Conservation (phyloP, 2,113 vertebrate species). For the Manacus vitellinus region DNA sequence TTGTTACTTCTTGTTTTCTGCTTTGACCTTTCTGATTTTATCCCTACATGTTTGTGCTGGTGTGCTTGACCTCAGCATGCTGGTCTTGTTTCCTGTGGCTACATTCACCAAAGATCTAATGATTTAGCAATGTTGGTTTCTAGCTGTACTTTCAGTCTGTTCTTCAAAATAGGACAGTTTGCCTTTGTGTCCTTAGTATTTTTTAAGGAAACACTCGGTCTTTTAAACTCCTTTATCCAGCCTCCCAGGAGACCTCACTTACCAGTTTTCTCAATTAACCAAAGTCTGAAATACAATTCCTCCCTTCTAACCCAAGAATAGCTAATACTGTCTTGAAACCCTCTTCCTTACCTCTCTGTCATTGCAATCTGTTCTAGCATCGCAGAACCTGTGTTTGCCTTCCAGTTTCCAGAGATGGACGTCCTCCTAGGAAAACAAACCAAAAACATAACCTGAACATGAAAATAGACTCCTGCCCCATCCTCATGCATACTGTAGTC, state of each 20-base stretch:
- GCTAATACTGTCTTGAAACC: not conserved
- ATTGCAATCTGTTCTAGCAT: slow-evolving; percentile 98
- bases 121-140: slow-evolving; percentile 9
- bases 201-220: not conserved
- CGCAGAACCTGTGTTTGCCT: slow-evolving; percentile 96
- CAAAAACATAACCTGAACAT: not conserved
- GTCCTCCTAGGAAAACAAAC: slow-evolving; percentile 87
- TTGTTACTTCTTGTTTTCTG: slow-evolving; percentile 39
- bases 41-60: slow-evolving; percentile 22
- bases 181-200: slow-evolving; percentile 9
- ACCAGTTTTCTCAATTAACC: slow-evolving; percentile 16
- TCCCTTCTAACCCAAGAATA: slow-evolving; percentile 36
- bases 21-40: slow-evolving; percentile 53
- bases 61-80: slow-evolving; percentile 11
- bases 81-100: slow-evolving; percentile 36
- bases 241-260: not conserved
- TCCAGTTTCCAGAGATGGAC: slow-evolving; percentile 98
- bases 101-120: slow-evolving; percentile 3
- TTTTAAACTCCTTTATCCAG: not conserved
- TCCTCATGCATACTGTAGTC: not conserved
- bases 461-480: slow-evolving; percentile 20
- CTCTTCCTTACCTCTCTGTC: slow-evolving; percentile 90
- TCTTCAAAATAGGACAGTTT: slow-evolving; percentile 61
- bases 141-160: slow-evolving; percentile 42
- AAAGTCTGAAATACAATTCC: not conserved